A percentile compares a stretch with the other conserved stretches of the same genome.
These are phyloP conservation scores for Isaurus tuberculatus DNA, from an alignment of 92 coral and sea anemone genomes.

Conservation along the genomic window DNA sequence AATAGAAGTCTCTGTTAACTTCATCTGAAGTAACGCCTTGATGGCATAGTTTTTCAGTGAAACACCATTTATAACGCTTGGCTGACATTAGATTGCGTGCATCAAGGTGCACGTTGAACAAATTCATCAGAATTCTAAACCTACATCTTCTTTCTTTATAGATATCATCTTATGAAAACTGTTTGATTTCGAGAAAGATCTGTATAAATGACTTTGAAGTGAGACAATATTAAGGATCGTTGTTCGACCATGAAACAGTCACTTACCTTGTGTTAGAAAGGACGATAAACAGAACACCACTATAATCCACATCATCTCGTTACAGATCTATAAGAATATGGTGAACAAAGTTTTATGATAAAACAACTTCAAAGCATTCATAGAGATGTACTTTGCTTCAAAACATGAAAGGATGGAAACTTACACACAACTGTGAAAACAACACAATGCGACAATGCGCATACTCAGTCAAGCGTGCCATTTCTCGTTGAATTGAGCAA, in stretches of 20 bases:
- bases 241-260: background rate
- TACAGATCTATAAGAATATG: slow-evolving; percentile 50
- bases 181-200: background rate
- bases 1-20: background rate
- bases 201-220: background rate
- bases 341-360: background rate
- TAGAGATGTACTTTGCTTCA: background rate
- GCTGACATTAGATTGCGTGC: background rate
- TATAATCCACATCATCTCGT: slow-evolving; percentile 66
- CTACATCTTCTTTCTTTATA: background rate
- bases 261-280: slow-evolving; percentile 71
- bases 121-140: background rate
- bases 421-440: slow-evolving; percentile 85
- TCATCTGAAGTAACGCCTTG: background rate
- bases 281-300: slow-evolving; percentile 63
- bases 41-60: background rate
- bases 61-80: background rate
- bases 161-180: background rate
- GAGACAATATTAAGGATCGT: background rate
- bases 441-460: slow-evolving; percentile 65
- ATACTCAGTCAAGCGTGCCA: slow-evolving; percentile 28
- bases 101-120: background rate
- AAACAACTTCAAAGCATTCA: background rate
- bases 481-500: slow-evolving; percentile 20
- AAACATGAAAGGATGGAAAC: slow-evolving; percentile 43